These are phyloP conservation scores for Nyctereutes procyonoides DNA, from an alignment of 2,113 vertebrate genomes.

Conservation along the genomic window DNA sequence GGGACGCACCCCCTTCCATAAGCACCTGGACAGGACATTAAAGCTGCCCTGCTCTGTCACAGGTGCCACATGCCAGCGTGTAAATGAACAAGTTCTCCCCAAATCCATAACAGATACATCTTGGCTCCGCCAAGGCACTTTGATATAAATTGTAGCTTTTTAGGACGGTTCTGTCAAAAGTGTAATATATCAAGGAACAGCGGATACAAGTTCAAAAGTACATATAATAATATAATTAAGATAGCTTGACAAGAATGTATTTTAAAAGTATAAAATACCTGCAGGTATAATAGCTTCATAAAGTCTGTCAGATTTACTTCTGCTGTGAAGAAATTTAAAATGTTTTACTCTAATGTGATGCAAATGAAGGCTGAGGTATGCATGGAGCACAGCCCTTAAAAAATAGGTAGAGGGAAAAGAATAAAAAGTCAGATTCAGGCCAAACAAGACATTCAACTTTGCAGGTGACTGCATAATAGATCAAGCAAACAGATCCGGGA, in stretches of 20 bases:
- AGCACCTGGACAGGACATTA: slow-evolving; percentile 62
- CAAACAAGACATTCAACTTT: slow-evolving; percentile 84
- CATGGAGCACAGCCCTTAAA: slow-evolving; percentile 79
- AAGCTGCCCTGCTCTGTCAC: slow-evolving; percentile 65
- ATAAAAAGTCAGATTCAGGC: slow-evolving; percentile 84
- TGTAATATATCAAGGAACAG: slow-evolving; percentile 85
- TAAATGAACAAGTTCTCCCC: slow-evolving; percentile 85
- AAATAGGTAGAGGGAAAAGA: slow-evolving; percentile 78
- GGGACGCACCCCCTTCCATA: rapidly evolving
- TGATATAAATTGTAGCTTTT: slow-evolving; percentile 89
- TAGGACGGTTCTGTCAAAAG: slow-evolving; percentile 86
- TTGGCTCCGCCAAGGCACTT: slow-evolving; percentile 85
- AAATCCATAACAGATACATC: slow-evolving; percentile 85
- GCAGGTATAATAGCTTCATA: slow-evolving; percentile 92
- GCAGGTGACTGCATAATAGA: slow-evolving; percentile 70
- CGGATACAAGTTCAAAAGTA: slow-evolving; percentile 90
- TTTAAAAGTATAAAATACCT: slow-evolving; percentile 91
- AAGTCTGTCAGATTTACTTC: slow-evolving; percentile 93
- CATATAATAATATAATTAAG: slow-evolving; percentile 91
- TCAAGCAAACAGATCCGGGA: slow-evolving; percentile 64
- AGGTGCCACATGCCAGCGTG: slow-evolving; percentile 59
- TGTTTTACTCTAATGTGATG: slow-evolving; percentile 91
- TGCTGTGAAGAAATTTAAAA: slow-evolving; percentile 91
- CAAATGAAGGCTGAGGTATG: slow-evolving; percentile 89
- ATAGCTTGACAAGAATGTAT: slow-evolving; percentile 91